These are phyloP conservation scores for Siderastrea siderea DNA, from an alignment of 92 coral and sea anemone species.

Conservation along the genomic window DNA sequence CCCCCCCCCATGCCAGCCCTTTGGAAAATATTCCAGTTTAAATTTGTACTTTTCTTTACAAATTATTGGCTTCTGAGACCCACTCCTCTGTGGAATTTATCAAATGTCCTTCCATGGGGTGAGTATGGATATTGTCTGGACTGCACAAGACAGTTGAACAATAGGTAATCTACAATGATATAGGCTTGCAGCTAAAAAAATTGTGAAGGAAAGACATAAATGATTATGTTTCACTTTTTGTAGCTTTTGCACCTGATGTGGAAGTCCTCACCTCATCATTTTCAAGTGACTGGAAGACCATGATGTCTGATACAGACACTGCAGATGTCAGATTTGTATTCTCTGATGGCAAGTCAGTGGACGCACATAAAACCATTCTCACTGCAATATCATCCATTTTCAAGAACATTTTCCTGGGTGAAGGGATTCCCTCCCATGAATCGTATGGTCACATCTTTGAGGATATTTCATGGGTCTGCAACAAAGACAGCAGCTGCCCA, in stretches of 20 bases:
- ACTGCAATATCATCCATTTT: conserved; percentile 75
- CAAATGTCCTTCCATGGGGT: too few species aligned
- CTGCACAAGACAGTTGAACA: too few species aligned
- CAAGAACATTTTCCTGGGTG: conserved; percentile 65
- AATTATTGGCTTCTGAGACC: too few species aligned
- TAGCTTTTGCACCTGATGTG: conserved; percentile 85
- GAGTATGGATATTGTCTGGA: too few species aligned
- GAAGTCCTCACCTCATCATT: conserved; percentile 73
- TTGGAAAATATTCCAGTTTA: too few species aligned
- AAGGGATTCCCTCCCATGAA: conserved; percentile 42
- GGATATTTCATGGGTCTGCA: conserved; percentile 69
- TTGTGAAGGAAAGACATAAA: background rate
- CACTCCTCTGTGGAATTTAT: too few species aligned
- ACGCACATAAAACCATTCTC: conserved; percentile 77
- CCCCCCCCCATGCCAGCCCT: too few species aligned
- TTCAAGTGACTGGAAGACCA: conserved; percentile 74
- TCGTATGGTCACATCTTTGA: conserved; percentile 59
- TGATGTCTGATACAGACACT: conserved; percentile 49
- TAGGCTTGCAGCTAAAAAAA: too few species aligned
- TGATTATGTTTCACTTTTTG: background rate
- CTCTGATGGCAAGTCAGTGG: conserved; percentile 31
- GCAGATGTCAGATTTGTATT: conserved; percentile 74
- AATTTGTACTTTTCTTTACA: too few species aligned
- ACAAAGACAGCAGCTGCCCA: conserved; percentile 25
- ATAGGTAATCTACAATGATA: too few species aligned